These are phyloP conservation scores for Listronotus oregonensis DNA, from an alignment of 1,140 invertebrate genomes.

Conservation along the genomic window DNA sequence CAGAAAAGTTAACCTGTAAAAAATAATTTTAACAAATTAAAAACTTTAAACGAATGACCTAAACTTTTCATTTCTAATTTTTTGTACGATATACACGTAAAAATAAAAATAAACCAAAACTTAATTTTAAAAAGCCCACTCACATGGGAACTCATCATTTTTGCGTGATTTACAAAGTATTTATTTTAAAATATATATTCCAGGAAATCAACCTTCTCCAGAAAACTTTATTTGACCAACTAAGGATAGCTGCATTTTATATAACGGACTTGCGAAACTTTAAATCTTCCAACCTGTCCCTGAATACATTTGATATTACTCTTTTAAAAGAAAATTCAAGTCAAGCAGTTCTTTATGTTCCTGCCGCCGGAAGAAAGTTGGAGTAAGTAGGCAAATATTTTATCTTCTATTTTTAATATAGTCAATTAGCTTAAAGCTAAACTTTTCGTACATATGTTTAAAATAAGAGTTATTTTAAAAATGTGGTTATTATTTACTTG, in stretches of 20 bases:
- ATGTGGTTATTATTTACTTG: no score
- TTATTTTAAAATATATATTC: conserved; percentile 6
- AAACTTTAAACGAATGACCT: no score
- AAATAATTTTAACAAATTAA: no score
- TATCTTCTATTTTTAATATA: neutral
- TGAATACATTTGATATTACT: conserved; percentile 28
- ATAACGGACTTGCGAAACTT: neutral
- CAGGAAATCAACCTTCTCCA: conserved; percentile 26
- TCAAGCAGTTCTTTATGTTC: conserved; percentile 18
- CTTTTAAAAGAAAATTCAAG: conserved; percentile 24
- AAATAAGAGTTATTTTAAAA: no score
- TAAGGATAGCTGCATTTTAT: conserved; percentile 15
- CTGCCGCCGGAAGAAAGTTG: conserved; percentile 16
- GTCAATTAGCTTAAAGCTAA: no score
- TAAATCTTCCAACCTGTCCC: conserved; percentile 21
- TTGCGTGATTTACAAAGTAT: no score
- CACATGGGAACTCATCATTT: no score
- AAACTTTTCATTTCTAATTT: no score
- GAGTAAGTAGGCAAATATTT: conserved; percentile 1
- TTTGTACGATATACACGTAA: no score
- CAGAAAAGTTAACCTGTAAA: no score
- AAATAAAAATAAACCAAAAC: no score
- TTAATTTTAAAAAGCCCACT: no score
- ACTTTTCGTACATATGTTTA: neutral
- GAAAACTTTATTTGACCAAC: conserved; percentile 26